A percentile compares a stretch with the other conserved stretches of the same genome.
Evolutionary conservation across 2,797 vertebrate species (phyloP).

Genomic region (Sebastolobus altivelis): DNA sequence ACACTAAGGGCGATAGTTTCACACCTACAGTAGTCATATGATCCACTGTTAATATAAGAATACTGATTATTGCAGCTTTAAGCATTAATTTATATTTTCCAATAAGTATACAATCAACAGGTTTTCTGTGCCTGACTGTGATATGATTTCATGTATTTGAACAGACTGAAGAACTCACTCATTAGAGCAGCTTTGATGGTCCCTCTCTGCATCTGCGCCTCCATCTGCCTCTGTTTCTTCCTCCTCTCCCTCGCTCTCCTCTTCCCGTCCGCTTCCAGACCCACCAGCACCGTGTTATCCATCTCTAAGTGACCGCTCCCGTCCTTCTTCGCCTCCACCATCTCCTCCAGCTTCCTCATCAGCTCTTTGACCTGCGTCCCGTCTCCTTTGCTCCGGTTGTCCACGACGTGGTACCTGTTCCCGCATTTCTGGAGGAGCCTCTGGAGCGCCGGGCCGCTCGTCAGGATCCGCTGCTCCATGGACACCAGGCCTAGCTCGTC

Average conservation of each 20-base stretch:
- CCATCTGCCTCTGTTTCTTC: conserved; percentile 85
- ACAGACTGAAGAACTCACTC: conserved; percentile 69
- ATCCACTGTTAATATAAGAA: not conserved
- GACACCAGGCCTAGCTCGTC: conserved; percentile 78
- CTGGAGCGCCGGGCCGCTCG: conserved; percentile 65
- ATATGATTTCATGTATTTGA: not conserved
- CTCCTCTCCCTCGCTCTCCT: conserved; percentile 82
- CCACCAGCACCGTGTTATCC: conserved; percentile 46
- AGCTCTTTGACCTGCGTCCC: conserved; percentile 77
- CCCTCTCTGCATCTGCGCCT: conserved; percentile 79
- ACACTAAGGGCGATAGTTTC: not conserved
- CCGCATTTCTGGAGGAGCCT: conserved; percentile 78
- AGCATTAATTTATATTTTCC: not conserved
- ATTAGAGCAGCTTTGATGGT: conserved; percentile 77
- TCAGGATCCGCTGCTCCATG: conserved; percentile 76
- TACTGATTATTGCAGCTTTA: not conserved
- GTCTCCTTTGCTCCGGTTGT: conserved; percentile 75
- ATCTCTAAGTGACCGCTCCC: conserved; percentile 60
- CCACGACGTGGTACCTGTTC: conserved; percentile 79
- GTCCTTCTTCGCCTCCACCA: conserved; percentile 65
- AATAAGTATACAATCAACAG: not conserved
- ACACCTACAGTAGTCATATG: not conserved
- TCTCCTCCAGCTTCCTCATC: conserved; percentile 79
- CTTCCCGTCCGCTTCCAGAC: conserved; percentile 76
- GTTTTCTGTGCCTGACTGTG: not conserved